phyloP scores from a whole-genome alignment of 2,888 invertebrate species.

The Dorcus hopei region DNA sequence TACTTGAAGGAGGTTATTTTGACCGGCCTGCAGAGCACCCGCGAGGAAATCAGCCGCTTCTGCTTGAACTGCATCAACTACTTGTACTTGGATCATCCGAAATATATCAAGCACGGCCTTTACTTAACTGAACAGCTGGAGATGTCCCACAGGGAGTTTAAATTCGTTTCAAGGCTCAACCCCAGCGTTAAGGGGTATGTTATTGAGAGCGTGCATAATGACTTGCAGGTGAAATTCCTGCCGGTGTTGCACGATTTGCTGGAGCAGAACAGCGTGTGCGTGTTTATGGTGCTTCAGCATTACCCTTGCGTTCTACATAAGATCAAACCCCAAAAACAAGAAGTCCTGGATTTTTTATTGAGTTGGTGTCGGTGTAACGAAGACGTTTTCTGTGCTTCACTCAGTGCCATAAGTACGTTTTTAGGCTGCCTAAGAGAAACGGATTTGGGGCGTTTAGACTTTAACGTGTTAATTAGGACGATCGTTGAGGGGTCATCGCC shows the following conservation, averaged over 20 bases:
- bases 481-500: slow-evolving; percentile 35
- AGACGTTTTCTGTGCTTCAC: slow-evolving; percentile 37
- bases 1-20: slow-evolving; percentile 15
- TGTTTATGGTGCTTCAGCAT: slow-evolving; percentile 37
- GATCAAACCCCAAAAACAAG: slow-evolving; percentile 32
- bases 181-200: slow-evolving; percentile 11
- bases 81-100: slow-evolving; percentile 14
- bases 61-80: slow-evolving; percentile 22
- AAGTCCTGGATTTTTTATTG: slow-evolving; percentile 36
- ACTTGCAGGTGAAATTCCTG: slow-evolving; percentile 5
- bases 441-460: slow-evolving; percentile 23
- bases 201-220: slow-evolving; percentile 13
- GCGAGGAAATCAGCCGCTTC: slow-evolving; percentile 10
- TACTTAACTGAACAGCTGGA: slow-evolving; percentile 13
- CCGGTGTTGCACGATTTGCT: slow-evolving; percentile 5
- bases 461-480: slow-evolving; percentile 26
- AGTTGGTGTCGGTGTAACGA: slow-evolving; percentile 33
- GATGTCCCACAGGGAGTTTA: slow-evolving; percentile 15
- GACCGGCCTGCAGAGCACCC: slow-evolving; percentile 1
- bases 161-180: slow-evolving; percentile 16
- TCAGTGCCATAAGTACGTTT: slow-evolving; percentile 38
- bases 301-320: slow-evolving; percentile 39
- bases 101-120: slow-evolving; percentile 7
- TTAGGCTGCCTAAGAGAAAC: slow-evolving; percentile 31
- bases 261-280: slow-evolving; percentile 12